A percentile compares a stretch with the other conserved stretches of the same genome.
Evolutionary conservation across 1,140 invertebrate genomes (phyloP).

Genomic region (Drusus annulatus): DNA sequence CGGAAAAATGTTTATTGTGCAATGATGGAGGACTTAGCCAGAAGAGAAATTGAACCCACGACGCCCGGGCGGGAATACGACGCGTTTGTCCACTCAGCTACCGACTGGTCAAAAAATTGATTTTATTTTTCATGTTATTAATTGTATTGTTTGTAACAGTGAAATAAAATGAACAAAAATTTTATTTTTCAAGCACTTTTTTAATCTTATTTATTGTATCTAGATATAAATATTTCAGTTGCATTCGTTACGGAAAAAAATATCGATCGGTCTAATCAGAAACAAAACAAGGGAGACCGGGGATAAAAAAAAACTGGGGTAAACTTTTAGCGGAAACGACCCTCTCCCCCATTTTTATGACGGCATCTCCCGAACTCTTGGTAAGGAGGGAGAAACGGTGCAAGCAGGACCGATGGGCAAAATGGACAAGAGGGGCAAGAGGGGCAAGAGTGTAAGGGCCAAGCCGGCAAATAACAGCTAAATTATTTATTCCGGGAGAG

Average conservation of each 20-base stretch:
- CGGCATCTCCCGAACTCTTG: slow-evolving; percentile 2
- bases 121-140: too few relatives aligned
- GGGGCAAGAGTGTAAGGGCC: slow-evolving; percentile 24
- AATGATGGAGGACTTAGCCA: too few relatives aligned
- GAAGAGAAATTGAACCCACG: too few relatives aligned
- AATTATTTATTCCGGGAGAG: slow-evolving; percentile 60
- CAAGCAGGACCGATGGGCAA: not conserved
- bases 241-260: slow-evolving; percentile 26
- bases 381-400: too few relatives aligned
- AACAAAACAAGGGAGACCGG: slow-evolving; percentile 35
- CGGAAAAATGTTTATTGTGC: too few relatives aligned
- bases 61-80: too few relatives aligned
- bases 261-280: slow-evolving; percentile 48
- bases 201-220: too few relatives aligned
- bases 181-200: too few relatives aligned
- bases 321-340: slow-evolving; percentile 53
- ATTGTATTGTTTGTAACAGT: too few relatives aligned
- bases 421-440: slow-evolving; percentile 18
- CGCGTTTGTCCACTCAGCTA: too few relatives aligned
- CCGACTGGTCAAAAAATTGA: too few relatives aligned
- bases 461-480: slow-evolving; percentile 58
- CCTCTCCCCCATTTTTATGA: slow-evolving; percentile 45
- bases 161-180: too few relatives aligned
- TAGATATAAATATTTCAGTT: not conserved
- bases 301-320: slow-evolving; percentile 52